Evolutionary conservation across 2,888 invertebrate genomes (phyloP), one percentile per base, ranked within the genome.

Genomic region (Acanthosepion esculentum): DNA sequence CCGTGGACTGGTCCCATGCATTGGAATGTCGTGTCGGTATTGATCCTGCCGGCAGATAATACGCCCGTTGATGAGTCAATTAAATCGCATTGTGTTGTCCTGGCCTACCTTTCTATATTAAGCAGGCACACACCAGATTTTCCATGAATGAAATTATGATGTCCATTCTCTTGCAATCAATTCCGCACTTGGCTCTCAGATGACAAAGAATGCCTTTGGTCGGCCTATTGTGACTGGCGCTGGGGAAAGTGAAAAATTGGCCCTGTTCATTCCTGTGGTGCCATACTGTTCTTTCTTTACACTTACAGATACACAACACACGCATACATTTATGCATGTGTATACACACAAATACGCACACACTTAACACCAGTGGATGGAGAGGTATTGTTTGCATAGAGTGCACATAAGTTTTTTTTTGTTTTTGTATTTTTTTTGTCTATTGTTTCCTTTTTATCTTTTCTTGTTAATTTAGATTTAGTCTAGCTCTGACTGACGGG

Each of bases 11-110:
- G 26, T 48, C 91, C 55, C 33, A 92, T 94, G 95, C 95, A 95
- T 95, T 94, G 95, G 95, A 95, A 95, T 95, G 95, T 95, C 95
- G 92, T 95, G 64, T 50, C 95, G 95, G 95, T 95, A 95, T 95
- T 95, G 95, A 95, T 95, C 94, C 95, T 95, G 94, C 95, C 95
- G 94, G 95, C 95, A 95, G 95, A 95, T 95, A 95, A 95, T 95
- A 95, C 95, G 94, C 94, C 94, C 48, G 93, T 95, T 95, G 95
- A 95, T 95, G 95, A 95, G 95, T 95, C 95, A 95, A 95, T 95
- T 95, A 95, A 95, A 95, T 95, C 94, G 95, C 95, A 95, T 95
- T 95, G 95, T 95, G 95, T 95, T 94, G 91, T 91, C 53, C 91
- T 92, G 53, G 94, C 94, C 91, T 91, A 92, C 91, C 91, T 94